Evolutionary conservation across 2,113 vertebrate genomes (phyloP), one percentile per base, ranked within the genome.

Genomic region (Chloropsis hardwickii): DNA sequence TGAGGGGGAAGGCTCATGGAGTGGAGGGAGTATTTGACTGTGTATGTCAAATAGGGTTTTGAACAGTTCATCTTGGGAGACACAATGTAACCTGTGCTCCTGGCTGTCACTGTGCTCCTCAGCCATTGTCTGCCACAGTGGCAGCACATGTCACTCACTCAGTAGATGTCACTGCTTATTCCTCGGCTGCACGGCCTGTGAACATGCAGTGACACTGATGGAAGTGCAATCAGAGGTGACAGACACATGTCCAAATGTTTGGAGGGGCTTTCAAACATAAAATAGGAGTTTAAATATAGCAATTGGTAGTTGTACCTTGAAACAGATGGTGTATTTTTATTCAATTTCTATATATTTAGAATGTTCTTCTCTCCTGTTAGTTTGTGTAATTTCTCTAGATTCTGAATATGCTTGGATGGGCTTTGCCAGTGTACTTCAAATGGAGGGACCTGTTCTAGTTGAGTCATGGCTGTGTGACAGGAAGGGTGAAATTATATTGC

Each of bases 101-200:
- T 85, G 33, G 12, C 42, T 82, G 24, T 91, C 11, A 2, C 24
- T 72, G 40, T 42, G 18, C 57, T 76, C 64, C 81, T 81, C 20
- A 11, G 44, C 28, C 22, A 7, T n/a, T 74, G 66, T 57, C 50
- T 51, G 79, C 42, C 76, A 6, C 33, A 33, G 64, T 45, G 47
- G 40, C 56, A 84, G 65, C 37, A 13, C 15, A 0, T 81, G 18
- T 35, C 69, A 10, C 66, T 50, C 37, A 3, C 62, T 60, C 54
- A 45, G 47, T 6, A 12, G 10, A 10, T 60, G 53, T 40, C 78
- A 22, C n/a, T 62, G 29, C 28, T 31, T 21, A 1, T 53, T 42
- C 39, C 12, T 62, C 0, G 0, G 7, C 37, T 56, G 62, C n/a
- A 24, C n/a, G 40, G 53, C 31, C 58, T 10, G 1, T 14, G 51